Conservation (phyloP, 2,888 invertebrate species). For the Heliconius erato region DNA sequence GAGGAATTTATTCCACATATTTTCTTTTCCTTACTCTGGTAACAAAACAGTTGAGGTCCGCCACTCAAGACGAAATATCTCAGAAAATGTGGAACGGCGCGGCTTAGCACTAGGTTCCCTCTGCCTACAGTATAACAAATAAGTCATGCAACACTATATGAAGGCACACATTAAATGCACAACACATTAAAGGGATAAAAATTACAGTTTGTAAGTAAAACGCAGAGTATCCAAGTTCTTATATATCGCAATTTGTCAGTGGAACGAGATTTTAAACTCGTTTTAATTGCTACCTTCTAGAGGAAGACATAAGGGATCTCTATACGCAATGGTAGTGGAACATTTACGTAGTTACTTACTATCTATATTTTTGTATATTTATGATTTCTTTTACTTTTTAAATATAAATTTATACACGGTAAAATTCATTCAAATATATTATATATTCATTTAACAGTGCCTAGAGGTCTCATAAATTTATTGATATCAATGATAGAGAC, state of each 20-base stretch:
- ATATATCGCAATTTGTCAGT: constrained; percentile 56
- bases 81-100: too few relatives aligned
- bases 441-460: too few relatives aligned
- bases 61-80: too few relatives aligned
- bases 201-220: constrained; percentile 46
- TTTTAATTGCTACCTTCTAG: constrained; percentile 54
- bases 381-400: not conserved
- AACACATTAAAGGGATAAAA: constrained; percentile 10
- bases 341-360: not conserved
- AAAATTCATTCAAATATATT: too few relatives aligned
- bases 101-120: too few relatives aligned
- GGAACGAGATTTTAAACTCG: constrained; percentile 57
- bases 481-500: too few relatives aligned
- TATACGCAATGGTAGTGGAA: not conserved
- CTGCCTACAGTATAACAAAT: too few relatives aligned
- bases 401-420: not conserved
- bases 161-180: not conserved
- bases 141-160: not conserved
- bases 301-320: constrained; percentile 46
- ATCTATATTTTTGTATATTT: not conserved
- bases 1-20: too few relatives aligned
- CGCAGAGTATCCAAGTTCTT: constrained; percentile 49
- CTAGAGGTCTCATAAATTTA: too few relatives aligned
- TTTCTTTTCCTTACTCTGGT: too few relatives aligned
- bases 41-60: too few relatives aligned